These are phyloP conservation scores for Ranitomeya variabilis DNA, from an alignment of 2,113 vertebrate species.

Conservation along the genomic window DNA sequence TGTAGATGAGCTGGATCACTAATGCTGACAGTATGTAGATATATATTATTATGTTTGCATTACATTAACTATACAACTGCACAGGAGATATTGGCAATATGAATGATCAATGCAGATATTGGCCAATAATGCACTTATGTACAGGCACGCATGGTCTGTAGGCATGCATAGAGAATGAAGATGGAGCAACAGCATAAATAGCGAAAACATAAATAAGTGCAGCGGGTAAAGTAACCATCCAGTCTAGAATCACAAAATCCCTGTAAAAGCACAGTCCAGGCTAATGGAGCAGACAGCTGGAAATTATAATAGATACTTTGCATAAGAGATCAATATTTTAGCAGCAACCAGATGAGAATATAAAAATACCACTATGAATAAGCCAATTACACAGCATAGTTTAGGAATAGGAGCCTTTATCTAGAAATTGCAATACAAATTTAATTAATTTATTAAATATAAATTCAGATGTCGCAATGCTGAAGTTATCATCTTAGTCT, in stretches of 20 bases:
- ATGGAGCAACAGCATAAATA: not conserved
- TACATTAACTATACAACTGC: not conserved
- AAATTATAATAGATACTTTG: not conserved
- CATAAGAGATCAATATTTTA: not conserved
- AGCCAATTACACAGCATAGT: too few relatives aligned
- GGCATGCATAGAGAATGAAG: not conserved
- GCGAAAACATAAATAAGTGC: not conserved
- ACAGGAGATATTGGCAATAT: not conserved
- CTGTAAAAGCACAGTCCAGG: not conserved
- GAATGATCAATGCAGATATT: conserved; percentile 12
- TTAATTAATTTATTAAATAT: too few relatives aligned
- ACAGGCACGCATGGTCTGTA: not conserved
- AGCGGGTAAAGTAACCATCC: not conserved
- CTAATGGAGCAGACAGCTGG: not conserved
- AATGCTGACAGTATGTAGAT: not conserved
- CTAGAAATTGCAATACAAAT: too few relatives aligned
- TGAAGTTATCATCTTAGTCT: not conserved
- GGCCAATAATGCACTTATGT: conserved; percentile 21
- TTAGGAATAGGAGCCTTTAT: too few relatives aligned
- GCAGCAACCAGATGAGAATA: not conserved
- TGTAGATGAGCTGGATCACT: not conserved
- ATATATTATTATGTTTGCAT: not conserved
- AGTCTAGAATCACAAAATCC: not conserved
- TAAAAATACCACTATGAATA: too few relatives aligned
- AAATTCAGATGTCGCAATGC: not conserved